Evolutionary conservation across 2,113 vertebrate species (phyloP).

Genomic region (Nibea albiflora): DNA sequence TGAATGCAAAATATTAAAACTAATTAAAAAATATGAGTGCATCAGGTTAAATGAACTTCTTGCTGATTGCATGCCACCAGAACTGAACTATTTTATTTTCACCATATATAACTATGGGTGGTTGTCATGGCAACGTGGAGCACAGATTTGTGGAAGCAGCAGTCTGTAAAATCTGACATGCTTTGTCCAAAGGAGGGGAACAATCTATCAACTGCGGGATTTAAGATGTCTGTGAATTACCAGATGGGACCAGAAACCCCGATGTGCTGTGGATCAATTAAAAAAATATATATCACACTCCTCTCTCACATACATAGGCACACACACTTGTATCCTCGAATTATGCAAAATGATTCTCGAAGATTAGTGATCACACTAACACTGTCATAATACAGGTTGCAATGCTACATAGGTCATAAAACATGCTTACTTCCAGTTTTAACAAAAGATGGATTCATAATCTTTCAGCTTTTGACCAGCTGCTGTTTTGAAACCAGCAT

Average conservation of each 20-base stretch:
- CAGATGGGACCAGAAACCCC: constrained; percentile 26
- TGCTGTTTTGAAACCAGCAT: background rate
- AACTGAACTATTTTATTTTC: constrained; percentile 14
- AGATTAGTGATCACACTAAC: constrained; percentile 13
- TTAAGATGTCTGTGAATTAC: constrained; percentile 38
- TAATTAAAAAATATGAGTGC: background rate
- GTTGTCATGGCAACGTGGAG: constrained; percentile 60
- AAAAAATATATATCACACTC: background rate
- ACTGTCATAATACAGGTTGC: background rate
- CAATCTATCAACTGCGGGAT: constrained; percentile 52
- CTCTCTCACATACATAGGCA: background rate
- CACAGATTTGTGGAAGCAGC: constrained; percentile 59
- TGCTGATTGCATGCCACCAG: background rate
- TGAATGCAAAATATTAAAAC: background rate
- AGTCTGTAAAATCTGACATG: constrained; percentile 56
- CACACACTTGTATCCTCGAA: background rate
- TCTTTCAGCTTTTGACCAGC: background rate
- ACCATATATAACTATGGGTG: background rate
- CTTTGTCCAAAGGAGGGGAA: constrained; percentile 38
- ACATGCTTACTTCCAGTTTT: background rate
- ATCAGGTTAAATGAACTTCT: background rate
- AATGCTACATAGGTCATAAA: constrained; percentile 1
- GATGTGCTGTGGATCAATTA: constrained; percentile 5
- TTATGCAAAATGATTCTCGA: constrained; percentile 8
- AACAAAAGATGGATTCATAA: background rate